Percentiles rank a stretch among this genome's conserved stretches.
These are phyloP conservation scores for Balaenoptera acutorostrata DNA, from an alignment of 2,113 vertebrate genomes.

Conservation along the genomic window DNA sequence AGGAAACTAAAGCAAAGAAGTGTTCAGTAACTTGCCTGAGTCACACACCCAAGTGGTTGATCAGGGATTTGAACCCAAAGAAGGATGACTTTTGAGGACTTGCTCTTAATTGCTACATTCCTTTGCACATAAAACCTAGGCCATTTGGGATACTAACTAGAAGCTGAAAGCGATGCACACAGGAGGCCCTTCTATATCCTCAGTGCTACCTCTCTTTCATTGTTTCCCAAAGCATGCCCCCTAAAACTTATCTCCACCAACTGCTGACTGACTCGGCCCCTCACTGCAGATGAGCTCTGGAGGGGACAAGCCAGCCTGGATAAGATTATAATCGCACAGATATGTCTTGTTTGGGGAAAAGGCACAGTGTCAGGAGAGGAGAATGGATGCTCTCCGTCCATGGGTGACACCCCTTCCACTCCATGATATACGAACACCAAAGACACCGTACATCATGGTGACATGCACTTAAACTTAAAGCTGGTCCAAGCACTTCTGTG, in stretches of 20 bases:
- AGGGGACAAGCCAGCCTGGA: background rate
- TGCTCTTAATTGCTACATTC: background rate
- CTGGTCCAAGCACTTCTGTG: constrained; percentile 59
- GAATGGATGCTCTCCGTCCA: constrained; percentile 66
- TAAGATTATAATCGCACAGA: constrained; percentile 63
- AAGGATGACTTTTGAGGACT: background rate
- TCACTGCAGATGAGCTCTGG: background rate
- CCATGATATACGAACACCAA: constrained; percentile 69
- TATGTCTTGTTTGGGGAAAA: constrained; percentile 72
- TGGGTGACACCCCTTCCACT: constrained; percentile 60
- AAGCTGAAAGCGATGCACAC: background rate
- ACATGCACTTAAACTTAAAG: constrained; percentile 72
- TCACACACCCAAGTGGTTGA: background rate
- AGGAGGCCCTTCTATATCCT: background rate
- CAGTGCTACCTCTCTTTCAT: background rate
- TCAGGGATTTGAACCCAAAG: background rate
- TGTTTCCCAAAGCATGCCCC: background rate
- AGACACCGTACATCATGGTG: constrained; percentile 69
- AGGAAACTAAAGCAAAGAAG: background rate
- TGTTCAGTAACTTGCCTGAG: background rate
- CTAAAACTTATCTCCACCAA: background rate
- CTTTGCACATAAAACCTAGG: background rate
- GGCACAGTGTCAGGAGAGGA: constrained; percentile 60
- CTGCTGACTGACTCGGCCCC: constrained; percentile 15
- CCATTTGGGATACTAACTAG: background rate